Base-by-base conservation (phyloP, 92 coral and sea anemone genomes). In the Parazoanthus darwini region DNA sequence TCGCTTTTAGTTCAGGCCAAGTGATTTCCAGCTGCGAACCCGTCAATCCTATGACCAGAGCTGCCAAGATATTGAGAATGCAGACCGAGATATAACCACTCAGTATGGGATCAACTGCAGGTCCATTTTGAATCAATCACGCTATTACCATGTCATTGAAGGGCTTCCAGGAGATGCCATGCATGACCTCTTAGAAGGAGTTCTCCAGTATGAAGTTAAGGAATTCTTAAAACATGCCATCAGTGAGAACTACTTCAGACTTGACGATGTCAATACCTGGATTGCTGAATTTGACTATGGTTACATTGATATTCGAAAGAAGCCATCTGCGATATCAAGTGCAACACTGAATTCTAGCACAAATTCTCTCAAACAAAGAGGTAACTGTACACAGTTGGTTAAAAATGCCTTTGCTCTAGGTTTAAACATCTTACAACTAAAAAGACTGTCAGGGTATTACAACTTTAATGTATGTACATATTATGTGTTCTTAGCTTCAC, bases 221-320 rank as follows among this genome's bases (percentile, higher is more conserved):
- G 93, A 88, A 50, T 79, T 77, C 86, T 81, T 91, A 42, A 91
- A 91, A 74, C 75, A 89, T 86, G 86, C 87, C 82, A 90, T 90
- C 7, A 11, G 16, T 78, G 82, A 83, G 86, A 79, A 73, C 26
- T 79, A 48, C 44, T 92, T 90, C 77, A 87, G 82, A 35, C 26
- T 90, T 37, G 92, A 87, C 8, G n/a, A 90, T 3, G 42, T 92
- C 26, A 90, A 92, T 51, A 38, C 42, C 13, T 81, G 68, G 74
- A 92, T 92, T 35, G 16, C 68, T 44, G 87, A 88, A 43, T 90
- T 92, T 90, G 92, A 92, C 67, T 90, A 86, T 87, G 92, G 92
- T 58, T 92, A 75, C 81, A 44, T 63, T 1, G 89, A 92, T 87
- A 46, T 71, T 14, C 46, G 91, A 48, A 92, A 90, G 87, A 92